A percentile compares a stretch with the other conserved stretches of the same genome.
These are phyloP conservation scores for Anarhynchus alexandrinus DNA, from an alignment of 2,113 vertebrate species.

Conservation along the genomic window DNA sequence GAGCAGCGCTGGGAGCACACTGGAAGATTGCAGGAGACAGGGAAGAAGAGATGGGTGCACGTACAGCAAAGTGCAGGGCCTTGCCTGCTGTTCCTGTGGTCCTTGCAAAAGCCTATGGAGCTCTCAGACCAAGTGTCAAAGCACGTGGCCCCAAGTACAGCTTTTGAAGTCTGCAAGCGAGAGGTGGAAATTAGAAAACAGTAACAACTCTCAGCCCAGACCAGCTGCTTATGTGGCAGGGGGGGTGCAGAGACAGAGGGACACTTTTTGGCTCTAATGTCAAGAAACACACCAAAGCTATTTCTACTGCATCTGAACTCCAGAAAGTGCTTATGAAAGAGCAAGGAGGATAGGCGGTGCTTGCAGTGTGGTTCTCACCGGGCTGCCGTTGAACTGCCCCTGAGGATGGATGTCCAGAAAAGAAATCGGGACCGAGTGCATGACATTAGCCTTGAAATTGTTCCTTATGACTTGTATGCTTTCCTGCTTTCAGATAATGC, in stretches of 20 bases:
- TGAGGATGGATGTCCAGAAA: background rate
- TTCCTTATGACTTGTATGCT: background rate
- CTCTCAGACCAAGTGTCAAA: background rate
- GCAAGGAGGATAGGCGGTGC: background rate
- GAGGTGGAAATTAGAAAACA: background rate
- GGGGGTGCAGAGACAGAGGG: background rate
- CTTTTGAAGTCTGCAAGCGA: background rate
- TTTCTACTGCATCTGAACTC: background rate
- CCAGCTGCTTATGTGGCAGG: background rate
- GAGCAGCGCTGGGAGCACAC: rapidly evolving
- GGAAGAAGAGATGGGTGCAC: background rate
- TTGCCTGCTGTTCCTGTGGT: background rate
- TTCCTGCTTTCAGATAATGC: background rate
- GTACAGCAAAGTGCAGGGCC: background rate
- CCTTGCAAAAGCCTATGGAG: rapidly evolving
- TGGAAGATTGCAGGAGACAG: background rate
- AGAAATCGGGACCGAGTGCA: rapidly evolving
- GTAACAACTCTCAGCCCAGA: background rate
- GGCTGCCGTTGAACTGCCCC: background rate
- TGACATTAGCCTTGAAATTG: background rate
- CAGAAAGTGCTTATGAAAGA: background rate
- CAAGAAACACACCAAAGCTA: background rate
- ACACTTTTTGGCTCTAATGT: background rate
- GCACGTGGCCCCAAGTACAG: background rate
- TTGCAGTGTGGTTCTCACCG: background rate